Base-by-base conservation (phyloP, 2,797 vertebrate species). In the Acridotheres tristis region DNA sequence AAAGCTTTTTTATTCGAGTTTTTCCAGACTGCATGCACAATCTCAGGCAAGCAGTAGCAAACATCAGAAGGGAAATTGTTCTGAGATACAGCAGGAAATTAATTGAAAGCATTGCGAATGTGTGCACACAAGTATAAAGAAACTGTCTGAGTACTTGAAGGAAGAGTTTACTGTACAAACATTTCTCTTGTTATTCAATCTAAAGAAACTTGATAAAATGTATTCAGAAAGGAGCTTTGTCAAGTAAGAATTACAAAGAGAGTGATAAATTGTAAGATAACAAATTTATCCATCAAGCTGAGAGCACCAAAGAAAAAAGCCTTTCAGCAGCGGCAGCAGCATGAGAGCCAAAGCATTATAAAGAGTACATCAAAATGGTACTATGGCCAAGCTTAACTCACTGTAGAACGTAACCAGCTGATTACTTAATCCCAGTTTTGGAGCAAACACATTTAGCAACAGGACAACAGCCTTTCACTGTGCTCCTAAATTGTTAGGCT, bases 141-240 rank as follows among this genome's bases (percentile, higher is more conserved):
- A 88, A 76, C n/a, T 50, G 55, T 59, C 74, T 68, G 87, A 82
- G 29, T 12, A 63, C 47, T 67, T 85, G 62, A 94, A 84, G 96
- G 77, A 77, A 82, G 66, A 82, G 45, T 88, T 89, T 92, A 61
- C 63, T 77, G 19, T 77, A 91, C 72, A 89, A 94, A 92, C 9
- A 71, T 58, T 85, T 93, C 11, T 85, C n/a, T 74, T 92, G 58
- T 85, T 89, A 76, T 62, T 92, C 59, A 68, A 19, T 63, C 59
- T 63, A 61, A 95, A 67, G 57, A 89, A 87, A 63, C 7, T 30
- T 18, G 3, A 63, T 29, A 83, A 76, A 89, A 91, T 2, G 0
- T 53, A 80, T 91, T 85, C 78, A 76, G 61, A 88, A 92, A 82
- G 12, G 20, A 17, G 15, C 3, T 91, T 93, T 92, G 38, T 63